Conservation (phyloP, 1,140 invertebrate genomes). For the Drosophila watanabei region DNA sequence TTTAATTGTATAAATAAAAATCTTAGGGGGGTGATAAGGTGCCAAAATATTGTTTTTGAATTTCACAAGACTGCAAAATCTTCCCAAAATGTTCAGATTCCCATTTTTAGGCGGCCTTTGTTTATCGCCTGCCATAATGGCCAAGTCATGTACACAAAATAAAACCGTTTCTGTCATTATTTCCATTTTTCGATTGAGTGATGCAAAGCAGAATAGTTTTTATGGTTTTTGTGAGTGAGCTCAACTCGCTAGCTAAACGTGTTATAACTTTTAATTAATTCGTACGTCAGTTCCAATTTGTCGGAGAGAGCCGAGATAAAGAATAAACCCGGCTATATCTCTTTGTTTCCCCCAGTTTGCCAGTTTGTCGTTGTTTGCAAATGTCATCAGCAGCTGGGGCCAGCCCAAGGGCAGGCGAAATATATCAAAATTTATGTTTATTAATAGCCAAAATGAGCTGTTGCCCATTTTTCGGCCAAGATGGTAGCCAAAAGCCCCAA, state of each 20-base stretch:
- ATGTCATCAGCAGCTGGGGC: slow-evolving; percentile 49
- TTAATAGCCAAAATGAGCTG: slow-evolving; percentile 60
- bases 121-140: slow-evolving; percentile 22
- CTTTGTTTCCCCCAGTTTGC: slow-evolving; percentile 14
- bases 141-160: slow-evolving; percentile 24
- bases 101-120: slow-evolving; percentile 10
- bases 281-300: slow-evolving; percentile 2
- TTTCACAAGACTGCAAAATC: slow-evolving; percentile 19
- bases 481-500: slow-evolving; percentile 48
- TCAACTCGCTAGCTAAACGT: slow-evolving; percentile 39
- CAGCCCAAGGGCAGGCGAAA: slow-evolving; percentile 29
- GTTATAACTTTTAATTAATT: slow-evolving; percentile 51
- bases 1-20: slow-evolving; percentile 21
- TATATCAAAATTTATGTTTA: slow-evolving; percentile 68
- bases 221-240: slow-evolving; percentile 7
- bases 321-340: slow-evolving; percentile 15
- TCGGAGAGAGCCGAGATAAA: slow-evolving; percentile 18
- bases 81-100: slow-evolving; percentile 1
- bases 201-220: slow-evolving; percentile 30
- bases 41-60: not conserved
- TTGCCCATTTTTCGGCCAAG: slow-evolving; percentile 37
- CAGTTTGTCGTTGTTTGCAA: slow-evolving; percentile 38
- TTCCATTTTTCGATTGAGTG: slow-evolving; percentile 15
- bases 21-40: slow-evolving; percentile 20
- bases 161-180: slow-evolving; percentile 26